Base-by-base conservation (phyloP, 35 echinoderm and acorn worm genomes). In the Apostichopus parvimensis region DNA sequence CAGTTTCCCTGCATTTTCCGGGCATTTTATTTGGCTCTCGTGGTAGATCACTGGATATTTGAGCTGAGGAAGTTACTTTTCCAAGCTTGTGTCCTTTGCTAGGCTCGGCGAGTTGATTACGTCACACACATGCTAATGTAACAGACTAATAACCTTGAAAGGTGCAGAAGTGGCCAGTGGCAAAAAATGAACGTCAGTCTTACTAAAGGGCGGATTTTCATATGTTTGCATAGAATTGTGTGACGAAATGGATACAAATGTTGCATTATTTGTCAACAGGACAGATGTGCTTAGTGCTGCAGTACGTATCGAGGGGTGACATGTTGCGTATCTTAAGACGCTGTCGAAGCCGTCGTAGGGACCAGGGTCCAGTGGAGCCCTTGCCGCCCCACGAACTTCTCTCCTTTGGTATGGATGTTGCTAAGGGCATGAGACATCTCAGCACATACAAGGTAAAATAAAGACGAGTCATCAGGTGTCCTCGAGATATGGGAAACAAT, bases 301-400 rank as follows among this genome's bases (percentile, higher is more conserved):
- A 99, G 75, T 99, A 92, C 25, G 94, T 95, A 77, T 89, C 97
- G 22, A 92, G 95, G 26, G 97, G 97, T 23, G 95, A 95, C 76
- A 93, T 99, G 93, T 87, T 93, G 4, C 93, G 93, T 54, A 96
- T 94, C 70, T 80, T 98, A 53, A 89, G 97, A 57, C 95, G 97
- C 56, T 96, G 97, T 60, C 77, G 97, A 24, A 94, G 95, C 70
- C 57, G 95, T 24, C 87, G 91, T 13, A 86, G 95, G 71, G 97
- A 99, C 83, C 93, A 99, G 55, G 77, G 89, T 28, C 93, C 97
- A 20, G 52, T 93, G 12, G 88, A 95, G 8, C 91, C 93, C 1
- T 80, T 96, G 3, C 97, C 97, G 9, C 86, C 88, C 53, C 88
- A 94, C 20, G 97, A 99, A 78, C 89, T 99, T 5, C 87, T 99